Evolutionary conservation across 2,113 vertebrate species (phyloP).

Genomic region (Merops nubicus): DNA sequence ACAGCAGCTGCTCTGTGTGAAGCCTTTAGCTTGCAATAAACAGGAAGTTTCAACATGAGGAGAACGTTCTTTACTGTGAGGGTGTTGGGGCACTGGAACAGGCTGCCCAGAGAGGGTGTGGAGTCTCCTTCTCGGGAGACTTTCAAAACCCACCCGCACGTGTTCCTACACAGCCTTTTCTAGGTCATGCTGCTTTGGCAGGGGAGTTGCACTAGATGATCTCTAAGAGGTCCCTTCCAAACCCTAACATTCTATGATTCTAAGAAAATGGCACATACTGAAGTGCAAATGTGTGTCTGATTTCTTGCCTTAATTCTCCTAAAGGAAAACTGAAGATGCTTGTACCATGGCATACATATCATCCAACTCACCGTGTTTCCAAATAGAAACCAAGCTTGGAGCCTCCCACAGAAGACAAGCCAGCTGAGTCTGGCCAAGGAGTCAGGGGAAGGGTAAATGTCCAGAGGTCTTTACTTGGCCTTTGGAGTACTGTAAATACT

Average conservation of each 20-base stretch:
- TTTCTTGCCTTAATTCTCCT: background rate
- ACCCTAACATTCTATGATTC: no score
- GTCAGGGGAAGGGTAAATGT: background rate
- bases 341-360: background rate
- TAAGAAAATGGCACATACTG: background rate
- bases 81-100: no score
- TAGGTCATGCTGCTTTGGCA: no score
- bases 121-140: no score
- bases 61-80: no score
- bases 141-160: no score
- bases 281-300: background rate
- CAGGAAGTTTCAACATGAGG: no score
- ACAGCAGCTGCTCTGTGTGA: background rate
- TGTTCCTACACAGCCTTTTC: no score
- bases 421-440: background rate
- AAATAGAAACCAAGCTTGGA: background rate
- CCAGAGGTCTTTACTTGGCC: background rate
- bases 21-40: background rate
- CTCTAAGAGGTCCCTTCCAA: no score
- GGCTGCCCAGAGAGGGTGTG: no score
- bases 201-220: no score
- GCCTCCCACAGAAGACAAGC: background rate
- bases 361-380: background rate
- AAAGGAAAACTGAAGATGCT: background rate
- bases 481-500: no score